Evolutionary conservation across 1,140 invertebrate species (phyloP).

Genomic region (Hermetia illucens): DNA sequence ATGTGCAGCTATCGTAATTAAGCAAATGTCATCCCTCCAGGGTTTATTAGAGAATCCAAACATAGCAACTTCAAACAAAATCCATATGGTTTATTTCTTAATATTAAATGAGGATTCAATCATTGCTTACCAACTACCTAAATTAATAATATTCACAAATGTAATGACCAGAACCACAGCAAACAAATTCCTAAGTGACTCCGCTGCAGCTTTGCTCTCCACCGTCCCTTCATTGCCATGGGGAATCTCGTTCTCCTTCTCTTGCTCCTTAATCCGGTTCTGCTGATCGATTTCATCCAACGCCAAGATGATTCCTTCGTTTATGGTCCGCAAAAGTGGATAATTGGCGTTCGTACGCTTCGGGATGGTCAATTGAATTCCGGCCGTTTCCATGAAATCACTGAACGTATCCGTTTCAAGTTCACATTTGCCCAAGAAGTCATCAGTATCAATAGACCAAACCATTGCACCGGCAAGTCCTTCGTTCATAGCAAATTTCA

Average conservation of each 20-base stretch:
- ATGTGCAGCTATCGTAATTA: too few relatives aligned
- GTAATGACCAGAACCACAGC: not conserved
- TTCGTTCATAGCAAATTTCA: conserved; percentile 44
- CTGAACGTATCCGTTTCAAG: conserved; percentile 31
- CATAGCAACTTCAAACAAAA: too few relatives aligned
- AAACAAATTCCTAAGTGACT: not conserved
- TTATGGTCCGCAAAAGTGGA: conserved; percentile 45
- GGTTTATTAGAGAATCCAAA: too few relatives aligned
- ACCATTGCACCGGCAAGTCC: conserved; percentile 65
- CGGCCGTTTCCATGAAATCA: conserved; percentile 25
- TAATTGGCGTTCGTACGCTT: conserved; percentile 33
- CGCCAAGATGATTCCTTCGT: conserved; percentile 38
- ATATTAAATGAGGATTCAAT: too few relatives aligned
- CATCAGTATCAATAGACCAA: conserved; percentile 69
- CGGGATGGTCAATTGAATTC: conserved; percentile 19
- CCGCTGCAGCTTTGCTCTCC: not conserved
- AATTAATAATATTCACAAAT: too few relatives aligned
- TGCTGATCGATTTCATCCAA: conserved; percentile 38
- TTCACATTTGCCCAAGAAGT: conserved; percentile 51
- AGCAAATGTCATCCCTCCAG: too few relatives aligned
- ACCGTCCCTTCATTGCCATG: conserved; percentile 14
- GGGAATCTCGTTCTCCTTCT: conserved; percentile 20
- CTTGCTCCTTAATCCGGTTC: conserved; percentile 25
- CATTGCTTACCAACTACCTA: too few relatives aligned
- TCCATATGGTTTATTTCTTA: too few relatives aligned